Evolutionary conservation across 2,113 vertebrate genomes (phyloP).

Genomic region (Nyctibius bracteatus): DNA sequence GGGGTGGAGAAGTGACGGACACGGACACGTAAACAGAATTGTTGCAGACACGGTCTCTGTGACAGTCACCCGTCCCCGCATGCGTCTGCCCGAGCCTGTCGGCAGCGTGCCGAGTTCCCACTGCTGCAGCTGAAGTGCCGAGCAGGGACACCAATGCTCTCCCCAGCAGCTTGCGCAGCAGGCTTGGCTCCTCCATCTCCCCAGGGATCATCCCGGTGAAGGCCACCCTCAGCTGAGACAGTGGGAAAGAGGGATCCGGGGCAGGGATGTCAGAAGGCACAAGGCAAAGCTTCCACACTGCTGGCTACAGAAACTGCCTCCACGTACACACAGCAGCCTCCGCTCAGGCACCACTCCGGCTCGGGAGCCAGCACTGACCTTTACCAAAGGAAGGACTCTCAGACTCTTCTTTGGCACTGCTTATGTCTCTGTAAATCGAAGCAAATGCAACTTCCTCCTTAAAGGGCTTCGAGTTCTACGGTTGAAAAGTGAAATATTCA

Average conservation of each 20-base stretch:
- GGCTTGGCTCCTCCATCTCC: not conserved
- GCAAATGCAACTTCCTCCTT: not conserved
- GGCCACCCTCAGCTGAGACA: not conserved
- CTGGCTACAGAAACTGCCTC: not conserved
- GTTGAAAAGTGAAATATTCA: not conserved
- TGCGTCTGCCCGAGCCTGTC: rapidly evolving
- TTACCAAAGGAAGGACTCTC: not conserved
- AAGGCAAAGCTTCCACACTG: not conserved
- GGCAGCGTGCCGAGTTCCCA: rapidly evolving
- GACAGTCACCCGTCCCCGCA: rapidly evolving
- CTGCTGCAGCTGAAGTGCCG: rapidly evolving
- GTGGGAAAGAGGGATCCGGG: not conserved
- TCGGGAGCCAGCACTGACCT: not conserved
- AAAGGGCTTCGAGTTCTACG: rapidly evolving
- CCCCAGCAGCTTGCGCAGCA: not conserved
- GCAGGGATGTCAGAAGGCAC: not conserved
- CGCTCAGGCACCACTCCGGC: not conserved
- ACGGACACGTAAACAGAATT: rapidly evolving
- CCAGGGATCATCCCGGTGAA: not conserved
- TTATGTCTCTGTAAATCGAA: not conserved
- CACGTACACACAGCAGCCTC: rapidly evolving
- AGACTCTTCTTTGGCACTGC: not conserved
- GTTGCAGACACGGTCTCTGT: rapidly evolving
- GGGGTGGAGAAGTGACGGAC: not conserved
- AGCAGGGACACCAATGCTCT: not conserved